Base-by-base conservation (phyloP, 2,888 invertebrate genomes). In the Sarcophaga rosellei region DNA sequence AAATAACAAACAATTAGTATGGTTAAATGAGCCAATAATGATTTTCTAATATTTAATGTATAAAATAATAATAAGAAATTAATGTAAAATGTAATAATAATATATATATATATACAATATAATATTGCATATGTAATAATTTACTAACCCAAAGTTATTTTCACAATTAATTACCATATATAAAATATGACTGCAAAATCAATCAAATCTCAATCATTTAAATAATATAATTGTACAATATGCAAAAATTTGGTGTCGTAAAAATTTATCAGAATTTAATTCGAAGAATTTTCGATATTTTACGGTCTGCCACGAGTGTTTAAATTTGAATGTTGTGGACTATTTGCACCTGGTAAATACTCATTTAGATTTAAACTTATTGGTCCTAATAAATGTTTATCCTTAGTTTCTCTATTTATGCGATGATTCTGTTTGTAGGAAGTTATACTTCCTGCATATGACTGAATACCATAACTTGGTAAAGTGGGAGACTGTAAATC, bases 311-410 rank as follows among this genome's bases (percentile, higher is more conserved):
- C 88, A 77, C 90, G 88, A 6, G 90, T 78, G 66, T 88, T 77
- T 59, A 88, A 90, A 20, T 88, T 17, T 3, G 87, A 88, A 1
- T 89, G 90, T n/a, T 87, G 88, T 8, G 83, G 78, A 69, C 89
- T 90, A 23, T 89, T 89, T 3, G 88, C 85, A 1, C 87, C 81
- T 1, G 93, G 93, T 79, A 93, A 77, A 85, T 92, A 93, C 84
- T 93, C 93, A 78, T 93, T 90, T 6, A 92, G 89, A 86, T 93
- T 93, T 4, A 93, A 89, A 23, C 87, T 90, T 45, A 93, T 86
- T 0, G 88, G 61, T 20, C 90, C 88, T 2, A 90, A 88, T 35
- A 86, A 88, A 4, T 88, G 86, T 61, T 91, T 91, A 4, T 91
- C 89, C 81, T 92, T 92, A 23, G 90, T 89, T 70, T 93, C 93